phyloP scores from a whole-genome alignment of 2,888 invertebrate species.

The Dendrolimus houi region DNA sequence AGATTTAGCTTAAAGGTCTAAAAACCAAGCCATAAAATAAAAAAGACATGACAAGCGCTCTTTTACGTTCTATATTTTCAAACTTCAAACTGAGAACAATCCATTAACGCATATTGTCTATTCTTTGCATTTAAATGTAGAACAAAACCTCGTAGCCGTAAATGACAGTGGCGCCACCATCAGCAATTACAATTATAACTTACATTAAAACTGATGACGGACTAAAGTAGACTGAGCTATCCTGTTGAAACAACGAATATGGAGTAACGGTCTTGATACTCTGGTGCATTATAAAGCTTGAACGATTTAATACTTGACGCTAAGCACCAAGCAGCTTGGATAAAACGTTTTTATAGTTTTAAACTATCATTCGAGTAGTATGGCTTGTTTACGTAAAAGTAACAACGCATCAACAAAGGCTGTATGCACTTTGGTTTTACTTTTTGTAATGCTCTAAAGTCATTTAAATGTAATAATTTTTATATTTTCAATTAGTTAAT shows the following conservation, averaged over 20 bases:
- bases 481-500: background rate
- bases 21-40: too few species aligned
- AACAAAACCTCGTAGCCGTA: slow-evolving; percentile 18
- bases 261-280: slow-evolving; percentile 14
- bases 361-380: slow-evolving; percentile 24
- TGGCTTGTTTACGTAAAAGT: slow-evolving; percentile 19
- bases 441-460: background rate
- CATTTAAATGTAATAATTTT: background rate
- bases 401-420: slow-evolving; percentile 8
- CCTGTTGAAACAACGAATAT: slow-evolving; percentile 3
- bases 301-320: slow-evolving; percentile 34
- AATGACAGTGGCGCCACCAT: slow-evolving; percentile 27
- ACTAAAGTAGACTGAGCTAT: slow-evolving; percentile 15
- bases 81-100: background rate
- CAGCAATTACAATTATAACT: slow-evolving; percentile 22
- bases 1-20: too few species aligned
- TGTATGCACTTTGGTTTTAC: background rate
- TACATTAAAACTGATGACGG: slow-evolving; percentile 23
- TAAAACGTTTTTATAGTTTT: slow-evolving; percentile 41
- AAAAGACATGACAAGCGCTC: background rate
- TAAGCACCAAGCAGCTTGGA: slow-evolving; percentile 20
- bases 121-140: slow-evolving; percentile 33
- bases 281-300: slow-evolving; percentile 17
- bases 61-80: slow-evolving; percentile 2
- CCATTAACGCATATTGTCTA: background rate